These are phyloP conservation scores for Lochmaea capreae DNA, from an alignment of 2,888 invertebrate species.

Conservation along the genomic window DNA sequence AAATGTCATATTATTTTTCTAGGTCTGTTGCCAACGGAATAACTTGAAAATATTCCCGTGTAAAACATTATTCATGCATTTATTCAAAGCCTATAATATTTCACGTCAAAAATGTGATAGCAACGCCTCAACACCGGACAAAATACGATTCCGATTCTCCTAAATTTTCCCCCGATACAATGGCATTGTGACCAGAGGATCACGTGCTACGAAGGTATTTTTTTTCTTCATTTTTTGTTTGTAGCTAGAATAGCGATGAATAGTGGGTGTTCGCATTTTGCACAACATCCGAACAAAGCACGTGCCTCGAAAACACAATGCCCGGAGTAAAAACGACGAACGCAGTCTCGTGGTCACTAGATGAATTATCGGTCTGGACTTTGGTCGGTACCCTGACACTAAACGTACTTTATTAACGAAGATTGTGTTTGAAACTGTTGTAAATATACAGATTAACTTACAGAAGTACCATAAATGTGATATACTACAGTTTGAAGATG, in stretches of 20 bases:
- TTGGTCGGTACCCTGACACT: constrained; percentile 46
- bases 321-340: constrained; percentile 26
- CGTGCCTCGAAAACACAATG: constrained; percentile 35
- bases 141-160: constrained; percentile 25
- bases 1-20: no score
- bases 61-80: no score
- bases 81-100: no score
- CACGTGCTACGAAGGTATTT: constrained; percentile 36
- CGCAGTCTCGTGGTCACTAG: constrained; percentile 50
- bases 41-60: no score
- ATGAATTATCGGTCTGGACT: constrained; percentile 54
- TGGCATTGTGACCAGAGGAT: constrained; percentile 27
- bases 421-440: constrained; percentile 53
- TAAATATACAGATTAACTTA: constrained; percentile 55
- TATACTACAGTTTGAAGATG: constrained; percentile 41
- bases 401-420: constrained; percentile 56
- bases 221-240: constrained; percentile 14
- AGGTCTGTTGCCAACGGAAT: no score
- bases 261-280: constrained; percentile 43
- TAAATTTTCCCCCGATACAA: constrained; percentile 21
- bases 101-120: constrained; percentile 10
- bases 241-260: constrained; percentile 24
- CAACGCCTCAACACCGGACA: constrained; percentile 28
- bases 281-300: constrained; percentile 39
- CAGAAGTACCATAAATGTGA: constrained; percentile 44